These are phyloP conservation scores for Nylanderia fulva DNA, from an alignment of 1,140 invertebrate species.

Conservation along the genomic window DNA sequence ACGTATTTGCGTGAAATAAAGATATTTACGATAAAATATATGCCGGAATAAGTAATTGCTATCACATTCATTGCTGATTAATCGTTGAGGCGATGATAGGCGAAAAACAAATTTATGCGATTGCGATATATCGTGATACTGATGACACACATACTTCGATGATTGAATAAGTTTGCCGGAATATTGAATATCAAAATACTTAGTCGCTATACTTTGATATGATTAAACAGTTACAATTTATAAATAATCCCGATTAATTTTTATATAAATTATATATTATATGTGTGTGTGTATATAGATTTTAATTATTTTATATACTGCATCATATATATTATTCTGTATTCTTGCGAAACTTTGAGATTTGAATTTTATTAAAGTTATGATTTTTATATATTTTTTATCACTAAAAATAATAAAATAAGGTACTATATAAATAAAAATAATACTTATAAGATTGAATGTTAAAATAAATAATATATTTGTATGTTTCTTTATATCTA, in stretches of 20 bases:
- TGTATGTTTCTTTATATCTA: not conserved
- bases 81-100: not conserved
- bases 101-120: not conserved
- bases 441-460: not conserved
- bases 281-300: too few species aligned
- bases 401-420: not conserved
- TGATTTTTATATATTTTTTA: not conserved
- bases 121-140: slow-evolving; percentile 1
- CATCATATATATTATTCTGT: too few species aligned
- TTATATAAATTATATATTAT: too few species aligned
- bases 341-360: not conserved
- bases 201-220: not conserved
- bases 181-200: not conserved
- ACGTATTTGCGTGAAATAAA: not conserved
- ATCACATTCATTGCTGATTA: too few species aligned
- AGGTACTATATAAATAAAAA: not conserved
- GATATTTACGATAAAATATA: not conserved
- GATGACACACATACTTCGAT: not conserved
- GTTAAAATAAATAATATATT: not conserved
- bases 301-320: not conserved
- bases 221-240: not conserved
- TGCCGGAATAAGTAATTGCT: not conserved
- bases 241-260: not conserved
- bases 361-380: not conserved
- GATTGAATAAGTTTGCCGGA: slow-evolving; percentile 1